Evolutionary conservation across 2,797 vertebrate genomes (phyloP).

Genomic region (Luscinia luscinia): DNA sequence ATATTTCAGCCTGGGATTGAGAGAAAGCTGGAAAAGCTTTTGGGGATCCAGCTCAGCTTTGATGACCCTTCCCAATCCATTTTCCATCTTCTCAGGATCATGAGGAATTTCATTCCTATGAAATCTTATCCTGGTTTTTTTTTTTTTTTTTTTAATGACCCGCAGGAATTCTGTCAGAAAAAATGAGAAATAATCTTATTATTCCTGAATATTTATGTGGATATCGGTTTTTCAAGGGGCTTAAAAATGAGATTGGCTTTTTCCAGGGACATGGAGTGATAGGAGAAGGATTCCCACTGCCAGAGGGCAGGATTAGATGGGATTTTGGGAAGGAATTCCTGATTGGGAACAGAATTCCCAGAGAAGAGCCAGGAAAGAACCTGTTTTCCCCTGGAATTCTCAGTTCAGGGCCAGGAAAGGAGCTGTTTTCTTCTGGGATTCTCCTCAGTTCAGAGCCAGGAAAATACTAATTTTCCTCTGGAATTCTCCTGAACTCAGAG

Average conservation of each 20-base stretch:
- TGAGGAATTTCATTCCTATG: background rate
- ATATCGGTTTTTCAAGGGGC: no score
- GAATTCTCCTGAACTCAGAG: no score
- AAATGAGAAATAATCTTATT: background rate
- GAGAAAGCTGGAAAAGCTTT: background rate
- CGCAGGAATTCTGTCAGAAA: background rate
- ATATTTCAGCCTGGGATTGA: no score
- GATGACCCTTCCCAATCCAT: background rate
- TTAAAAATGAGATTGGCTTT: background rate
- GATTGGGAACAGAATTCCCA: background rate
- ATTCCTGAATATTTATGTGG: background rate
- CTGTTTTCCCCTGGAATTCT: background rate
- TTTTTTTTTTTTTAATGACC: background rate
- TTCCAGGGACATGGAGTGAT: background rate
- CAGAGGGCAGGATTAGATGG: background rate
- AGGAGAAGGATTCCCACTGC: background rate
- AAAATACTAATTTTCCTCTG: background rate
- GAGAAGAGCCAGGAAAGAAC: background rate
- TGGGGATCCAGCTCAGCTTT: background rate
- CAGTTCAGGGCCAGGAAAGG: background rate
- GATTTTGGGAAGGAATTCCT: background rate
- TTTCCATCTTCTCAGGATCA: no score
- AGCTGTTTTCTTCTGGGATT: background rate
- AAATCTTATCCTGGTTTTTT: no score
- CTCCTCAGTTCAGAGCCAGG: background rate